Conservation (phyloP, 1,140 invertebrate genomes). For the Atta colombica region DNA sequence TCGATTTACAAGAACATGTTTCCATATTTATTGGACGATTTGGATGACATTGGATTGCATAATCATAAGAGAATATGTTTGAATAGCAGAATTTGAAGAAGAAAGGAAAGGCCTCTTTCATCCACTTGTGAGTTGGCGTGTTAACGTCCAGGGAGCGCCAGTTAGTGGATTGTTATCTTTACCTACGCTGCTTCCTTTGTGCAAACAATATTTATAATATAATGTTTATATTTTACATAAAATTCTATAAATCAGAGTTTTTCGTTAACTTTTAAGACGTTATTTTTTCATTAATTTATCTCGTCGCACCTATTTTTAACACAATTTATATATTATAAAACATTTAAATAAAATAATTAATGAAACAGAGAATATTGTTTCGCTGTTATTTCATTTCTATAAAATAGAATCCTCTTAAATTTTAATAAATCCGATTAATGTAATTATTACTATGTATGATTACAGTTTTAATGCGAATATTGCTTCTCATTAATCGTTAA, state of each 20-base stretch:
- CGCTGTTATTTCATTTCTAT: background rate
- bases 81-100: slow-evolving; percentile 11
- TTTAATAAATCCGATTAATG: background rate
- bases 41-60: background rate
- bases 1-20: background rate
- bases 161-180: slow-evolving; percentile 23
- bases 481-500: slow-evolving; percentile 7
- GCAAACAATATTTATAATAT: background rate
- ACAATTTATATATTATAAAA: background rate
- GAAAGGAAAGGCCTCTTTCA: slow-evolving; percentile 12
- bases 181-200: background rate
- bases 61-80: background rate
- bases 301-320: background rate
- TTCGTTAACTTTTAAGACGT: background rate
- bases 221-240: background rate
- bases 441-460: background rate
- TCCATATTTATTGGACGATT: background rate
- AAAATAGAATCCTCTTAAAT: background rate
- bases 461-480: background rate
- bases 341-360: slow-evolving; percentile 20
- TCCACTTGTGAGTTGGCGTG: slow-evolving; percentile 22
- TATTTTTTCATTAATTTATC: background rate
- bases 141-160: slow-evolving; percentile 42
- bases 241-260: background rate
- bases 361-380: background rate